These are phyloP conservation scores for Calyptomena viridis DNA, from an alignment of 2,113 vertebrate genomes.

Conservation along the genomic window DNA sequence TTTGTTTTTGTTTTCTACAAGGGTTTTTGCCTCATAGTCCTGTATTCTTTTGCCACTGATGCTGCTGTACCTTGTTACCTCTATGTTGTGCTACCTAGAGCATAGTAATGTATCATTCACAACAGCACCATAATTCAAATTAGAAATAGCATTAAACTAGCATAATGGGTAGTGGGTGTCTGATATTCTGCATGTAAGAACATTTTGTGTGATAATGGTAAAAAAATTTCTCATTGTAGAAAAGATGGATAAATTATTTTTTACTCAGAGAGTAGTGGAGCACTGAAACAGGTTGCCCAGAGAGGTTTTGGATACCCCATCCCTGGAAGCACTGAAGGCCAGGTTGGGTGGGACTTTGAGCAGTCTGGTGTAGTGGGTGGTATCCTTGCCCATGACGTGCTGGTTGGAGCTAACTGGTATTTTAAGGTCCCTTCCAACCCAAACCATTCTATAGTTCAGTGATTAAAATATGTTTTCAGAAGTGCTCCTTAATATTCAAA, in stretches of 20 bases:
- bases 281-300: background rate
- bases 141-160: background rate
- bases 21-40: background rate
- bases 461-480: background rate
- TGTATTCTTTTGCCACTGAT: background rate
- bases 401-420: background rate
- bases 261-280: background rate
- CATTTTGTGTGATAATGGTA: background rate
- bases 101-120: background rate
- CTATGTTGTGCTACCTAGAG: background rate
- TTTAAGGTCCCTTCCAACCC: background rate
- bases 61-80: rapidly evolving
- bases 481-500: background rate
- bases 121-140: background rate
- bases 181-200: background rate
- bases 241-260: background rate
- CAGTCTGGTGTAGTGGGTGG: rapidly evolving
- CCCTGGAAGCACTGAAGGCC: background rate
- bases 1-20: background rate
- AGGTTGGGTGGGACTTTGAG: background rate
- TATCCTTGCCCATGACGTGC: rapidly evolving
- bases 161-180: background rate
- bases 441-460: background rate
- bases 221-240: background rate
- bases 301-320: background rate